phyloP scores from a whole-genome alignment of 2,888 invertebrate genomes.

The Saturnia japonica region DNA sequence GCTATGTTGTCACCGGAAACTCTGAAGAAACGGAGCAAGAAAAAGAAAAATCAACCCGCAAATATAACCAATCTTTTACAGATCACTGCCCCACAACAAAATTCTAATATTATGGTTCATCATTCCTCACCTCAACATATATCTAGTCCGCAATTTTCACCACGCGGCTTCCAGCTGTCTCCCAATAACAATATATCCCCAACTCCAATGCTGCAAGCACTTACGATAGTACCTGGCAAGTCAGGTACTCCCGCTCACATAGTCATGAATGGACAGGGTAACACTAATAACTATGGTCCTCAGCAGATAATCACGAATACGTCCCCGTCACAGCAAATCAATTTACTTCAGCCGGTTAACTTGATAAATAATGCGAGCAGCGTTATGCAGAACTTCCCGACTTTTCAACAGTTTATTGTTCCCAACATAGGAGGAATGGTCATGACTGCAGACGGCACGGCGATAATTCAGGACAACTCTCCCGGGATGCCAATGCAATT shows the following conservation, averaged over 20 bases:
- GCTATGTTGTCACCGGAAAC: constrained; percentile 86
- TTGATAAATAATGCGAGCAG: constrained; percentile 86
- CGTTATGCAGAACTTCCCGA: constrained; percentile 88
- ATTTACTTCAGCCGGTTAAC: constrained; percentile 91
- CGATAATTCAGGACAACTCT: constrained; percentile 87
- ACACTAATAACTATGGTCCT: constrained; percentile 82
- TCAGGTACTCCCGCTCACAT: constrained; percentile 87
- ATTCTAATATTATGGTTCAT: constrained; percentile 83
- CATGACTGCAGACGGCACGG: constrained; percentile 90
- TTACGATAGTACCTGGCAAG: constrained; percentile 90
- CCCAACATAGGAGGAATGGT: constrained; percentile 92
- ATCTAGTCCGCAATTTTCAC: constrained; percentile 83
- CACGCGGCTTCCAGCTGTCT: constrained; percentile 89
- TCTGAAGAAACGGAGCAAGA: constrained; percentile 85
- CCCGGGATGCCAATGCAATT: constrained; percentile 86
- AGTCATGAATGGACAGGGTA: constrained; percentile 88
- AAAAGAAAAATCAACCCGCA: constrained; percentile 86
- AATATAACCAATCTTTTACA: constrained; percentile 87
- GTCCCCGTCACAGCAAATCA: constrained; percentile 84
- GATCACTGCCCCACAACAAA: constrained; percentile 85
- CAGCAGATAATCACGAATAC: constrained; percentile 86
- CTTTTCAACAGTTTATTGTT: constrained; percentile 91
- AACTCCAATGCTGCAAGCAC: constrained; percentile 87
- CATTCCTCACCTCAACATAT: constrained; percentile 75
- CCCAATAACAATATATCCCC: constrained; percentile 85